phyloP scores from a whole-genome alignment of 2,888 invertebrate genomes.

The Elysia crispata region DNA sequence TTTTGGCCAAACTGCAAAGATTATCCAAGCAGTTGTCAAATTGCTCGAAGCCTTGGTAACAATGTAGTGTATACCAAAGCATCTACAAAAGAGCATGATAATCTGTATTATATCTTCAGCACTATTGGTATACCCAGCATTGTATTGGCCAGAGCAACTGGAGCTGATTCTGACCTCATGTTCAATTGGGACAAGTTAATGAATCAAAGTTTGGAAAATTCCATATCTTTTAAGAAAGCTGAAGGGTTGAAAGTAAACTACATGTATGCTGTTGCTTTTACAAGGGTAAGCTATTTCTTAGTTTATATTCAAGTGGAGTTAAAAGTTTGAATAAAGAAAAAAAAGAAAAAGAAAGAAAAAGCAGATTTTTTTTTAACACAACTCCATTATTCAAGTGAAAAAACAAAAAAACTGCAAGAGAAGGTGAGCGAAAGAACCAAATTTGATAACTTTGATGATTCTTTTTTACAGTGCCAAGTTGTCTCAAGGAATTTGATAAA shows the following conservation, averaged over 20 bases:
- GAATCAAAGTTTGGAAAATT: slow-evolving; percentile 31
- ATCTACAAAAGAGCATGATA: slow-evolving; percentile 80
- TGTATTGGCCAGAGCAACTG: slow-evolving; percentile 80
- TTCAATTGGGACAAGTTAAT: slow-evolving; percentile 79
- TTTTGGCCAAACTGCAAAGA: slow-evolving; percentile 46
- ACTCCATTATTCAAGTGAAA: too few relatives aligned
- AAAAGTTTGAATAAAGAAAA: not conserved
- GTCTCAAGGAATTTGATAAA: too few relatives aligned
- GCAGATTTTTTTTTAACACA: too few relatives aligned
- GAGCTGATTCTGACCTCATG: slow-evolving; percentile 77
- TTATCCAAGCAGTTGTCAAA: slow-evolving; percentile 13
- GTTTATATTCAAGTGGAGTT: not conserved
- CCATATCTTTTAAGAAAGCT: slow-evolving; percentile 49
- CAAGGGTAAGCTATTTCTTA: slow-evolving; percentile 79
- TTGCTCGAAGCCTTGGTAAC: not conserved
- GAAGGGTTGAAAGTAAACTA: slow-evolving; percentile 78
- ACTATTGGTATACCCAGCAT: slow-evolving; percentile 82
- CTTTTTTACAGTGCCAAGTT: too few relatives aligned
- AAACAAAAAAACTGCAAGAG: too few relatives aligned
- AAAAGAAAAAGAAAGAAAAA: too few relatives aligned
- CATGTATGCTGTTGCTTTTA: slow-evolving; percentile 82
- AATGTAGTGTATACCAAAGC: slow-evolving; percentile 79
- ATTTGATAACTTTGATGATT: too few relatives aligned
- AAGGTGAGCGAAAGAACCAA: too few relatives aligned
- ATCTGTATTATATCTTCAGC: slow-evolving; percentile 84